Evolutionary conservation across 2,888 invertebrate genomes (phyloP), one percentile per base, ranked within the genome.

Genomic region (Phaonia tiefii): DNA sequence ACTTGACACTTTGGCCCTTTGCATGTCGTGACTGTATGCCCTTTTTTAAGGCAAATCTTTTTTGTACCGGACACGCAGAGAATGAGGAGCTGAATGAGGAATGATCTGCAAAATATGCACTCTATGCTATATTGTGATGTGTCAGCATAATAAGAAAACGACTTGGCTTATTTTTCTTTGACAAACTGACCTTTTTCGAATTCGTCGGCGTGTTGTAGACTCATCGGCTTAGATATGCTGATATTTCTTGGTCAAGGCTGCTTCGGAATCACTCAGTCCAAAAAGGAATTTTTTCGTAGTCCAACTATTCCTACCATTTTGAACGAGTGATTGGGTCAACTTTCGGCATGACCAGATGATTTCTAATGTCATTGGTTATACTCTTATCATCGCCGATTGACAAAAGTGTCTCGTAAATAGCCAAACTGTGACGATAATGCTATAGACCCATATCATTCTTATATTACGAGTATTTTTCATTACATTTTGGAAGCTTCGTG

Each of bases 361-460:
- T 84, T 8, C 82, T 39, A n/a, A 82, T 82, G 3, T 82, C 84
- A 17, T 82, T 84, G 8, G 75, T 70, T 2, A 84, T 79, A 1
- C 66, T 69, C 20, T 80, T 82, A 2, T 84, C 82, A 69, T 81
- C 67, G 3, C 82, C 80, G 39, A 75, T 51, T 39, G 83, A 83
- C 46, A 82, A 60, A 72, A 83, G 60, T 3, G 81, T 81, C 54
- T 79, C 75, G 39, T 73, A 80, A 10, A 80, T 58, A 1, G 80
- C 22, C 75, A 80, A 8, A 84, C 83, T 22, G 79, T 79, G 39
- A 82, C 79, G n/a, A 83, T 81, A 76, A 80, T 80, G 25, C 56
- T 69, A 80, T 0, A 80, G n/a, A 42, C 74, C 66, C 44, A 80
- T 80, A 37, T 77, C 76, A 49, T 77, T 76, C 46, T 80, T 80